Conservation (phyloP, 37 sponge, comb jelly and placozoan species). For the Beroe ovata region DNA sequence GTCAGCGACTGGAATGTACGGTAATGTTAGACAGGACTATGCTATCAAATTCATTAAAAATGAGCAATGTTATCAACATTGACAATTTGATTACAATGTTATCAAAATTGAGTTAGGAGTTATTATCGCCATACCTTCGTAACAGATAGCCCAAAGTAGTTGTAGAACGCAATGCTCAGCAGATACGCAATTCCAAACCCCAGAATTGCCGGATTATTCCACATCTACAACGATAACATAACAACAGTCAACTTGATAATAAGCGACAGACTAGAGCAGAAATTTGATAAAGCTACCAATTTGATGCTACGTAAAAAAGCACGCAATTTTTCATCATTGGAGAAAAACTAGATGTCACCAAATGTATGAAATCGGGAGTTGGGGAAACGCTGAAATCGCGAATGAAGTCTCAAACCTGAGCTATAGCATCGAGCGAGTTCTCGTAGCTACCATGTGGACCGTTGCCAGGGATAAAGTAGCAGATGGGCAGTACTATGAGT, state of each 20-base stretch:
- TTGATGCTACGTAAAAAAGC: no score
- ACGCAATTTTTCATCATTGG: no score
- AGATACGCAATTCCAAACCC: conserved; percentile 49
- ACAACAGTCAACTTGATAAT: no score
- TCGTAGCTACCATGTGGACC: conserved; percentile 8
- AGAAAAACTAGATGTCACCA: no score
- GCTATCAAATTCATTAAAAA: background rate
- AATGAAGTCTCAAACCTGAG: conserved; percentile 49
- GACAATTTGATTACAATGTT: background rate
- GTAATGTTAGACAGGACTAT: no score
- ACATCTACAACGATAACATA: conserved; percentile 36
- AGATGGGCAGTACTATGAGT: conserved; percentile 9
- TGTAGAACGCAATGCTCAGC: conserved; percentile 67
- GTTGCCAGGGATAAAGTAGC: background rate
- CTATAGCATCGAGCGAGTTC: conserved; percentile 7
- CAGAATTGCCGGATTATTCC: conserved; percentile 35
- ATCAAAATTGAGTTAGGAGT: no score
- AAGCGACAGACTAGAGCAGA: no score
- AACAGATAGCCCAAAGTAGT: conserved; percentile 68
- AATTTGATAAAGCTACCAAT: no score
- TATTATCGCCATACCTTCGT: conserved; percentile 59
- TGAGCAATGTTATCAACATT: background rate
- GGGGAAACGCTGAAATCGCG: no score
- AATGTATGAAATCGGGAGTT: no score
- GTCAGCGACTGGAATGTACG: conserved; percentile 53